A percentile compares a stretch with the other conserved stretches of the same genome.
Conservation (phyloP, 2,888 invertebrate species). For the Zygogramma bicolorata region DNA sequence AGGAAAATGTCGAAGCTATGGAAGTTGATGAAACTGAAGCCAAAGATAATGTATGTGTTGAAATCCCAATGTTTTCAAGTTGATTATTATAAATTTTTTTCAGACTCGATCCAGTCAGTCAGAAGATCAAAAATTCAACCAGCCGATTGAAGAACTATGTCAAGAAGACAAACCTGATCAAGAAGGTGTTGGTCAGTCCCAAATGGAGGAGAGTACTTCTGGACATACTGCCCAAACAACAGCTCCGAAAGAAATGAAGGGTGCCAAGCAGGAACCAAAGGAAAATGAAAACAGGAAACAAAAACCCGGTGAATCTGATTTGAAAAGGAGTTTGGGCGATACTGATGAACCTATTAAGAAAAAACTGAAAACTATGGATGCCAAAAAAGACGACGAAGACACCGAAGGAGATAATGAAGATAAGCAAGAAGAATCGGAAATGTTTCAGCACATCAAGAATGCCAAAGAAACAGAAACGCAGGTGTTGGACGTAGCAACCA, state of each 20-base stretch:
- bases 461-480: conserved; percentile 82
- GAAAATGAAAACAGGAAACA: conserved; percentile 72
- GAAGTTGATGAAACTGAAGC: conserved; percentile 66
- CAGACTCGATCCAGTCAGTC: conserved; percentile 67
- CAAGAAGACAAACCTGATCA: conserved; percentile 75
- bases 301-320: conserved; percentile 81
- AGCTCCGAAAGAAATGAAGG: conserved; percentile 58
- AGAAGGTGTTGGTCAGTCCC: conserved; percentile 80
- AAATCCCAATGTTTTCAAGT: background rate
- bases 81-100: conserved; percentile 28
- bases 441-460: conserved; percentile 88
- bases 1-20: conserved; percentile 65
- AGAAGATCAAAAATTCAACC: conserved; percentile 56
- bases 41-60: conserved; percentile 65
- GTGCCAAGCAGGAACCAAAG: conserved; percentile 55
- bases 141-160: conserved; percentile 68
- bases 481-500: conserved; percentile 81
- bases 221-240: conserved; percentile 73
- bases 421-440: conserved; percentile 64
- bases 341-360: conserved; percentile 75
- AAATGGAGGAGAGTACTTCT: conserved; percentile 77
- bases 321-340: conserved; percentile 77
- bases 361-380: conserved; percentile 71
- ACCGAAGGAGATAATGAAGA: conserved; percentile 67
- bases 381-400: conserved; percentile 63